Evolutionary conservation across 23 tunicate species (phyloP).

Genomic region (Styela clava): DNA sequence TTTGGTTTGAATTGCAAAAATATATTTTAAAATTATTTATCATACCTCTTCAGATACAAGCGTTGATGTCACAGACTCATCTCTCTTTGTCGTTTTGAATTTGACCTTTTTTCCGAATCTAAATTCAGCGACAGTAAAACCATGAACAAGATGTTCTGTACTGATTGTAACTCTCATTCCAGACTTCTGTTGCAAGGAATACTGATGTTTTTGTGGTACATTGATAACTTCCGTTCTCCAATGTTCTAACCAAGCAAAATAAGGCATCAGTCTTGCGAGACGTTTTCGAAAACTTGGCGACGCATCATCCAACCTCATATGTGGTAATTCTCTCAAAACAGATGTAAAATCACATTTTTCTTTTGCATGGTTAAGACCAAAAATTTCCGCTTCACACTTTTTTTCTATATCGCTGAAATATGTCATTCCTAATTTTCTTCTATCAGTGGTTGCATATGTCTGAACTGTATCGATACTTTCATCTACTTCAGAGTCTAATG

Average conservation of each 20-base stretch:
- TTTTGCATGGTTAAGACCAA: background rate
- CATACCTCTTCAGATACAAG: constrained; percentile 3
- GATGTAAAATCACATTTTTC: background rate
- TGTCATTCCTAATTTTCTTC: background rate
- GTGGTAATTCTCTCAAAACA: constrained; percentile 1
- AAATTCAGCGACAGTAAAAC: constrained; percentile 64
- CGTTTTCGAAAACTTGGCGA: constrained; percentile 42
- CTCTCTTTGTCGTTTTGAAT: background rate
- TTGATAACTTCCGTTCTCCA: constrained; percentile 44
- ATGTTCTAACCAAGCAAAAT: constrained; percentile 58
- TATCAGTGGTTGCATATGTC: background rate
- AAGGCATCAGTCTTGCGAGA: constrained; percentile 46
- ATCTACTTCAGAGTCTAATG: background rate
- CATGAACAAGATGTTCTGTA: constrained; percentile 52
- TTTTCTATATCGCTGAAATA: background rate
- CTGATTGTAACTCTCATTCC: constrained; percentile 47
- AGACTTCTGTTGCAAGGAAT: background rate
- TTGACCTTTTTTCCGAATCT: constrained; percentile 39
- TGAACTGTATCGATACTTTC: background rate
- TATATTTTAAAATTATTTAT: too few species aligned
- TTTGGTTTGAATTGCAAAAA: too few species aligned
- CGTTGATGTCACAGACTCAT: background rate
- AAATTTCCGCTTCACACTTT: background rate
- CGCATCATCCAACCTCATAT: constrained; percentile 4
- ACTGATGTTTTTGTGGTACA: background rate